Evolutionary conservation across 2,888 invertebrate species (phyloP).

Genomic region (Latrodectus hesperus): DNA sequence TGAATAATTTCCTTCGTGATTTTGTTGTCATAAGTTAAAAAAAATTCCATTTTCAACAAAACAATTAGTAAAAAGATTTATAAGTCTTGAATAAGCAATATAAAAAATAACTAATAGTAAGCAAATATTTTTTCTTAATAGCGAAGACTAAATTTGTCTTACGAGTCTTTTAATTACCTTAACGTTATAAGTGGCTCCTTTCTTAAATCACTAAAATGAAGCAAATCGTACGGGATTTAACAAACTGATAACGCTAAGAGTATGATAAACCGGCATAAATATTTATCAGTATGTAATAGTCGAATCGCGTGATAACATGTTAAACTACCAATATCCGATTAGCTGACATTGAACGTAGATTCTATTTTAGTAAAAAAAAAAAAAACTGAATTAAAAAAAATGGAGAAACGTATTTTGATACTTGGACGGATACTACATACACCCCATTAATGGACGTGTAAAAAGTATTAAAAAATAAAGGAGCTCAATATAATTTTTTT

Average conservation of each 20-base stretch:
- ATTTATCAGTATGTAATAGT: conserved; percentile 64
- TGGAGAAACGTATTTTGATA: conserved; percentile 28
- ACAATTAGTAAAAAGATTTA: not conserved
- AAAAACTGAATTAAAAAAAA: conserved; percentile 44
- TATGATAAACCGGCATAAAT: conserved; percentile 59
- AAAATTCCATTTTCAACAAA: too few relatives aligned
- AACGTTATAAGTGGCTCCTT: too few relatives aligned
- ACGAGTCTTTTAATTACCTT: too few relatives aligned
- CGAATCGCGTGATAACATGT: conserved; percentile 41
- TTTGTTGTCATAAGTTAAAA: too few relatives aligned
- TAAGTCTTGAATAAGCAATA: too few relatives aligned
- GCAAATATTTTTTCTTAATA: too few relatives aligned
- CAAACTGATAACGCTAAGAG: conserved; percentile 26
- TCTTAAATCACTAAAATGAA: too few relatives aligned
- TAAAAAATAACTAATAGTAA: too few relatives aligned
- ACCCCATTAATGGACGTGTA: conserved; percentile 37
- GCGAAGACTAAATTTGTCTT: too few relatives aligned
- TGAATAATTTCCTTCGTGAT: too few relatives aligned
- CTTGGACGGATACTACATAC: conserved; percentile 22
- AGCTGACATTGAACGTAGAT: conserved; percentile 40
- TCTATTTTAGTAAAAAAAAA: conserved; percentile 23
- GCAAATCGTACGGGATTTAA: conserved; percentile 17
- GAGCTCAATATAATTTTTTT: conserved; percentile 9
- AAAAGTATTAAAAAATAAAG: conserved; percentile 42
- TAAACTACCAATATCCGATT: conserved; percentile 56